These are phyloP conservation scores for Drosophila phalerata DNA, from an alignment of 2,888 invertebrate species.

Conservation along the genomic window DNA sequence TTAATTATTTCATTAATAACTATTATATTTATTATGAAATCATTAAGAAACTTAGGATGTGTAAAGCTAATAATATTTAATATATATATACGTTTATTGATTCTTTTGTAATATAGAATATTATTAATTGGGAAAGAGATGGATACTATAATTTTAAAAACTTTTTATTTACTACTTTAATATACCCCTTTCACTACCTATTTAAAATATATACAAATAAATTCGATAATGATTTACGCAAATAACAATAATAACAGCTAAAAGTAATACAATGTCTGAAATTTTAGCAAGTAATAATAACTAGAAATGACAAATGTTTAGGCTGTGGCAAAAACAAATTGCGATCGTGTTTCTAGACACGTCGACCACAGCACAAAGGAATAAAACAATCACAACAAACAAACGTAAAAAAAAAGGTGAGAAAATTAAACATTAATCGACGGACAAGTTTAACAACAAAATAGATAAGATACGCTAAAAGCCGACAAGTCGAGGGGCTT, in stretches of 20 bases:
- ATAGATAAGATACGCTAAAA: constrained; percentile 64
- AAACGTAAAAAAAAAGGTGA: constrained; percentile 19
- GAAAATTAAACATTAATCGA: constrained; percentile 49
- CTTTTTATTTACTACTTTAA: too few species aligned
- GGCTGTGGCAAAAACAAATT: not conserved
- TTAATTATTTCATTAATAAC: not conserved
- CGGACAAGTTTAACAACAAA: constrained; percentile 20
- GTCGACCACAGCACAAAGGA: constrained; percentile 62
- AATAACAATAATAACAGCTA: constrained; percentile 46
- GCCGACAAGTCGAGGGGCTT: constrained; percentile 4
- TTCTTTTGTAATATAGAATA: not conserved
- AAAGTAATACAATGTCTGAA: constrained; percentile 52
- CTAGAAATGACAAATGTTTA: constrained; percentile 5
- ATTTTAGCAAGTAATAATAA: constrained; percentile 20
- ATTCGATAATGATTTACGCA: constrained; percentile 56
- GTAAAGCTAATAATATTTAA: not conserved
- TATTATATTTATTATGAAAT: not conserved
- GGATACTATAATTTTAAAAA: not conserved
- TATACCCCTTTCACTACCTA: not conserved
- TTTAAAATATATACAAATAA: not conserved
- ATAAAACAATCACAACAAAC: constrained; percentile 7
- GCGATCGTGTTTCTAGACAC: constrained; percentile 62
- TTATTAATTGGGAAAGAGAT: not conserved
- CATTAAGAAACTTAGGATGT: not conserved
- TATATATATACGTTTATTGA: too few species aligned